phyloP scores from a whole-genome alignment of 2,797 vertebrate genomes.

The Anisognathus igniventris region DNA sequence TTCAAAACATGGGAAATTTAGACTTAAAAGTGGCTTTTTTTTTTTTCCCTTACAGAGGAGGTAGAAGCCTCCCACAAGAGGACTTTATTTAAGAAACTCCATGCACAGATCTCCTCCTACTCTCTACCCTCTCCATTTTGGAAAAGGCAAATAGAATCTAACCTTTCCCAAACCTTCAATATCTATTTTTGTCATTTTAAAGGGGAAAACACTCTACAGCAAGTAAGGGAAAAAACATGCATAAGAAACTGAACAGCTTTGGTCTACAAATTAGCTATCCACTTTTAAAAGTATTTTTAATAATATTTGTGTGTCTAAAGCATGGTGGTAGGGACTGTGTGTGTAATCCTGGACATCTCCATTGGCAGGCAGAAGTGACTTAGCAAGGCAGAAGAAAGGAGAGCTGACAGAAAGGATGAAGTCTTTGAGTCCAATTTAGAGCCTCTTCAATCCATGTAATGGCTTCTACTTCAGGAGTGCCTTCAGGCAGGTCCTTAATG shows the following conservation, averaged over 20 bases:
- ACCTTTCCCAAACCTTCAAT: background rate
- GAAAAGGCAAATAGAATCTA: background rate
- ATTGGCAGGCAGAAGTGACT: background rate
- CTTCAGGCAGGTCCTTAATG: background rate
- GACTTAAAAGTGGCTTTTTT: background rate
- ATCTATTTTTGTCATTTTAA: background rate
- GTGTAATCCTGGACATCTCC: background rate
- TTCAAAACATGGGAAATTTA: background rate
- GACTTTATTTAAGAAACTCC: background rate
- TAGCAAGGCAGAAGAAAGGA: background rate
- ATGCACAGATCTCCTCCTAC: background rate
- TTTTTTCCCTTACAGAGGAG: background rate
- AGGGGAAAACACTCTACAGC: background rate
- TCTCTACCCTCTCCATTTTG: background rate
- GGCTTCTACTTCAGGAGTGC: background rate
- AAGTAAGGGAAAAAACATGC: background rate
- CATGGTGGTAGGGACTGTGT: background rate
- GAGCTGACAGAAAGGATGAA: background rate
- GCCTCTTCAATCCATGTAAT: background rate
- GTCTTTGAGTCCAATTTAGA: background rate
- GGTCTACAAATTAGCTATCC: background rate
- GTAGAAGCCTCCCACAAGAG: background rate
- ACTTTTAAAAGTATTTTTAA: background rate
- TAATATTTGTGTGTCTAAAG: background rate
- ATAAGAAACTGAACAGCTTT: background rate